A percentile compares a stretch with the other conserved stretches of the same genome.
Conservation (phyloP, 2,888 invertebrate species). For the Alviniconcha strummeri region DNA sequence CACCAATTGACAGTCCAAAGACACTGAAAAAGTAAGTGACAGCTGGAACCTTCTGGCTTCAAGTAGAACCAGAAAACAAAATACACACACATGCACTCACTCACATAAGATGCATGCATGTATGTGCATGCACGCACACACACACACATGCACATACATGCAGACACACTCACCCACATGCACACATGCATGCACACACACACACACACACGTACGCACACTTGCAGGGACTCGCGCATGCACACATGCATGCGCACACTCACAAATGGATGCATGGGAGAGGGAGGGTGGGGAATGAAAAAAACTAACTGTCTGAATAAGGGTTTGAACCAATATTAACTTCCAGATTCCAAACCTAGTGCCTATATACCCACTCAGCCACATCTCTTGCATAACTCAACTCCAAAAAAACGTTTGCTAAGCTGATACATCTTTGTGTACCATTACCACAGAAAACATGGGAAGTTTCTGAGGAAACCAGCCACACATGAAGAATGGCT, state of each 20-base stretch:
- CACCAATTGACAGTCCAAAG: neutral
- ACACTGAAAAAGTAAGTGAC: neutral
- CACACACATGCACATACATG: neutral
- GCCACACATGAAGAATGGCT: conserved; percentile 63
- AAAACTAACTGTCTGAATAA: no score
- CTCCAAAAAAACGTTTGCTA: no score
- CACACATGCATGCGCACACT: neutral
- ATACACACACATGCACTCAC: no score
- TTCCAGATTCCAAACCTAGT: no score
- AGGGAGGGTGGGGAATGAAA: no score
- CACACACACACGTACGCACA: neutral
- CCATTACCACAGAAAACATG: no score
- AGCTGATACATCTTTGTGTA: no score
- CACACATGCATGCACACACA: neutral
- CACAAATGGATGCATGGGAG: neutral
- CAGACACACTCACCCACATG: neutral
- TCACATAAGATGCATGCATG: neutral
- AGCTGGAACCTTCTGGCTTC: neutral
- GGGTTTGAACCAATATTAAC: no score
- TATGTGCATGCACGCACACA: neutral
- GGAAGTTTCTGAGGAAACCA: conserved; percentile 43
- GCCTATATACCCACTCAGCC: no score
- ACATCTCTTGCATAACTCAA: no score
- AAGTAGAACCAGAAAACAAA: no score
- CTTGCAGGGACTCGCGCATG: neutral